Conservation (phyloP, 2,888 invertebrate species). For the Oxycera nigricornis region DNA sequence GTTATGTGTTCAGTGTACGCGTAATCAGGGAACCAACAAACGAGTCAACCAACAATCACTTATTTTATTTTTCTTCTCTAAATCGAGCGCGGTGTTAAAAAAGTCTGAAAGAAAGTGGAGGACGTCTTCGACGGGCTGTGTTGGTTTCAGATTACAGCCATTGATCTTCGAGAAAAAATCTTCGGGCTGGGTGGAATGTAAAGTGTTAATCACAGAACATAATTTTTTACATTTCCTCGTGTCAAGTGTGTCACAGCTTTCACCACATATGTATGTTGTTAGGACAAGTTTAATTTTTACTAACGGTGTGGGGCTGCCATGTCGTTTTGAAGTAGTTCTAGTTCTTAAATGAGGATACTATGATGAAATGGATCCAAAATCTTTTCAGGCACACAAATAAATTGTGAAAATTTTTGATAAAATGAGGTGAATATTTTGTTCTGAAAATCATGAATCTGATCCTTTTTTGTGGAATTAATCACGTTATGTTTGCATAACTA, state of each 20-base stretch:
- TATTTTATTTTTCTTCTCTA: background rate
- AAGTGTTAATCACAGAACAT: constrained; percentile 20
- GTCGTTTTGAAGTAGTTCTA: too few species aligned
- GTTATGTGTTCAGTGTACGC: background rate
- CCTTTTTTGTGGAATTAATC: too few species aligned
- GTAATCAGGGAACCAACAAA: constrained; percentile 21
- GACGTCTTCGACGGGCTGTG: background rate
- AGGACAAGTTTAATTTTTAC: too few species aligned
- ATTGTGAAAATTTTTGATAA: too few species aligned
- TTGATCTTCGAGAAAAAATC: background rate
- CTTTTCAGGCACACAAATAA: too few species aligned
- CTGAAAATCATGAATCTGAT: too few species aligned
- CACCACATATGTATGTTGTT: background rate
- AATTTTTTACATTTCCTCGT: constrained; percentile 6
- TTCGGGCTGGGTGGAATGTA: background rate
- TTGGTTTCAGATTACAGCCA: constrained; percentile 10
- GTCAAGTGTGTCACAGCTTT: constrained; percentile 12
- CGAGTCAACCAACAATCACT: constrained; percentile 9
- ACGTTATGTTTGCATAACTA: too few species aligned
- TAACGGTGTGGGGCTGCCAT: too few species aligned
- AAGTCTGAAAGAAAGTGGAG: background rate
- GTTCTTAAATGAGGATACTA: too few species aligned
- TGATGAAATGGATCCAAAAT: too few species aligned
- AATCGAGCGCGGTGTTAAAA: background rate
- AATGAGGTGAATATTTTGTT: too few species aligned